These are phyloP conservation scores for Lepidotrigona ventralis DNA, from an alignment of 1,140 invertebrate genomes.

Conservation along the genomic window DNA sequence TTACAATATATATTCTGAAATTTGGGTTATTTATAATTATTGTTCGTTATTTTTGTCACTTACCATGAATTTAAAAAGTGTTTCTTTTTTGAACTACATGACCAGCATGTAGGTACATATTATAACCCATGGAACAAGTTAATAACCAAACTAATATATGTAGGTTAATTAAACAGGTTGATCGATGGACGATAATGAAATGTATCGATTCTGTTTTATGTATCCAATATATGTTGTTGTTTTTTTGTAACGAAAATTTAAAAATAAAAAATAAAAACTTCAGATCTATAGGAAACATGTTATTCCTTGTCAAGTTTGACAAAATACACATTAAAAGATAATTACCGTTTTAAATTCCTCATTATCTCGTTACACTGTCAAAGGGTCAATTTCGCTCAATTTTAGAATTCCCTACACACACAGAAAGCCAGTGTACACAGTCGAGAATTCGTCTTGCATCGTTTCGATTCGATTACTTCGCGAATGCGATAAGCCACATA, in stretches of 20 bases:
- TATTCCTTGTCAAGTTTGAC: too few relatives aligned
- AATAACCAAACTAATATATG: not conserved
- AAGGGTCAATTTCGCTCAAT: too few relatives aligned
- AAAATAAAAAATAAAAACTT: not conserved
- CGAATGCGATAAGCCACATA: not conserved
- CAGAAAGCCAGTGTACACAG: too few relatives aligned
- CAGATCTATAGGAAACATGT: too few relatives aligned
- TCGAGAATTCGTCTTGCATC: too few relatives aligned
- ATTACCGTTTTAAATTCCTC: too few relatives aligned
- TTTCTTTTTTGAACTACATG: not conserved
- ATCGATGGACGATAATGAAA: too few relatives aligned
- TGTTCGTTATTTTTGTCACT: not conserved
- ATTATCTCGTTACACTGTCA: too few relatives aligned
- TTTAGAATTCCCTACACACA: too few relatives aligned
- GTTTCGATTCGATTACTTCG: not conserved
- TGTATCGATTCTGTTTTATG: not conserved
- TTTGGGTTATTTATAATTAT: not conserved
- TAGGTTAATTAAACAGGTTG: not conserved
- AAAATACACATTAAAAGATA: too few relatives aligned
- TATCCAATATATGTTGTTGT: not conserved
- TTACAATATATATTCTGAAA: too few relatives aligned
- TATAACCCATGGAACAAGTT: not conserved
- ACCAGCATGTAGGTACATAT: too few relatives aligned
- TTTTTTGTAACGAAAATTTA: not conserved
- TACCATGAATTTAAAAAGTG: not conserved